A percentile compares a stretch with the other conserved stretches of the same genome.
Conservation (phyloP, 2,113 vertebrate genomes). For the Noturus placidus region DNA sequence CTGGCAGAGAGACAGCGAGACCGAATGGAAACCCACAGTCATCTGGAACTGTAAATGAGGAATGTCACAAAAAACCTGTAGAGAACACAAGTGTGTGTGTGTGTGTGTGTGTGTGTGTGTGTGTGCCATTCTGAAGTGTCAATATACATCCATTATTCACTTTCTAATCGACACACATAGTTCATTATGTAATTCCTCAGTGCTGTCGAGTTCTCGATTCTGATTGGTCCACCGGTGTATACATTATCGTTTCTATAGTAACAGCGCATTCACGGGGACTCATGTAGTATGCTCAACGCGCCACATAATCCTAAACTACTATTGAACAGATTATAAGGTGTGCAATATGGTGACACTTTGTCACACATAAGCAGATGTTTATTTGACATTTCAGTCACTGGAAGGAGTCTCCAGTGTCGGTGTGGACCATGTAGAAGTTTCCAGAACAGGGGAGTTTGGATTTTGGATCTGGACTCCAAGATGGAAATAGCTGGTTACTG, state of each 20-base stretch:
- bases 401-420: neutral
- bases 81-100: constrained; percentile 7
- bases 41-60: constrained; percentile 47
- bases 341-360: neutral
- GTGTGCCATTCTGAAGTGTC: neutral
- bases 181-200: neutral
- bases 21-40: constrained; percentile 38
- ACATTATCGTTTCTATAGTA: neutral
- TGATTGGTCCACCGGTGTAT: neutral
- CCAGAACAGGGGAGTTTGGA: neutral
- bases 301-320: neutral
- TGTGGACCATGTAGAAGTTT: neutral
- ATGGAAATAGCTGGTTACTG: neutral
- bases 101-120: constrained; percentile 6
- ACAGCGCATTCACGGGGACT: neutral
- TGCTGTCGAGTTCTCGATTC: neutral
- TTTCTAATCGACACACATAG: neutral
- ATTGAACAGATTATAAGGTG: neutral
- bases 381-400: neutral
- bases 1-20: constrained; percentile 25
- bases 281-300: no score
- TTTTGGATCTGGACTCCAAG: neutral
- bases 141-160: neutral
- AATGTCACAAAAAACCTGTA: constrained; percentile 47
- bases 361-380: neutral